These are phyloP conservation scores for Herminia tarsipennalis DNA, from an alignment of 2,888 invertebrate species.

Conservation along the genomic window DNA sequence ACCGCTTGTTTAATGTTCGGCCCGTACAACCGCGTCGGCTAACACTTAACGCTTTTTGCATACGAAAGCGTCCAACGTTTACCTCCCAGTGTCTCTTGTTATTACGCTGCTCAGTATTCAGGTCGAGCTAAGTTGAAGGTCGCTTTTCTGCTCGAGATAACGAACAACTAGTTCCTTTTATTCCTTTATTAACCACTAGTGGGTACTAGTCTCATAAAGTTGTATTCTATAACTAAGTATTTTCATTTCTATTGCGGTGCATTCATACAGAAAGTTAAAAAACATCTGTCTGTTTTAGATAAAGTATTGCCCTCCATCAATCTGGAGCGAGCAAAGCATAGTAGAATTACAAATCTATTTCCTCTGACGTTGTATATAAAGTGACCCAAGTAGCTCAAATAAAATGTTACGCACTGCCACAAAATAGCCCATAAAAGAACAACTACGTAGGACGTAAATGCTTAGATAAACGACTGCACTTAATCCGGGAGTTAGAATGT, in stretches of 20 bases:
- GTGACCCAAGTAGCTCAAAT: constrained; percentile 65
- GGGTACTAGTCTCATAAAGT: constrained; percentile 33
- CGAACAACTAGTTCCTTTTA: constrained; percentile 68
- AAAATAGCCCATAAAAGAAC: constrained; percentile 71
- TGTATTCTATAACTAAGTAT: constrained; percentile 30
- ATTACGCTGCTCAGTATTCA: constrained; percentile 80
- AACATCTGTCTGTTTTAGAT: constrained; percentile 45
- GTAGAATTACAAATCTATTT: constrained; percentile 51
- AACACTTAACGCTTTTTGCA: constrained; percentile 85
- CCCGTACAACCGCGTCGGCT: constrained; percentile 83
- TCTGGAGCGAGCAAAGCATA: constrained; percentile 40
- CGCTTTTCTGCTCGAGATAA: constrained; percentile 74
- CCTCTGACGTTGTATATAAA: constrained; percentile 53
- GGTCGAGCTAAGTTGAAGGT: constrained; percentile 76
- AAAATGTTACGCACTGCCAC: constrained; percentile 62
- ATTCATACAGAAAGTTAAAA: too few relatives aligned
- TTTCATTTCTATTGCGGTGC: constrained; percentile 25
- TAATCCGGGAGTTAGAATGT: constrained; percentile 82
- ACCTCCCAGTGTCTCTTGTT: constrained; percentile 78
- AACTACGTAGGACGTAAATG: constrained; percentile 72
- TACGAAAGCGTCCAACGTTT: constrained; percentile 79
- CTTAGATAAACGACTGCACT: constrained; percentile 78
- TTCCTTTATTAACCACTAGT: constrained; percentile 45
- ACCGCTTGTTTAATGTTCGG: constrained; percentile 84
- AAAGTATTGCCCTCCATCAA: constrained; percentile 55